phyloP scores from a whole-genome alignment of 2,113 vertebrate species.

The Monarcha castaneiventris region DNA sequence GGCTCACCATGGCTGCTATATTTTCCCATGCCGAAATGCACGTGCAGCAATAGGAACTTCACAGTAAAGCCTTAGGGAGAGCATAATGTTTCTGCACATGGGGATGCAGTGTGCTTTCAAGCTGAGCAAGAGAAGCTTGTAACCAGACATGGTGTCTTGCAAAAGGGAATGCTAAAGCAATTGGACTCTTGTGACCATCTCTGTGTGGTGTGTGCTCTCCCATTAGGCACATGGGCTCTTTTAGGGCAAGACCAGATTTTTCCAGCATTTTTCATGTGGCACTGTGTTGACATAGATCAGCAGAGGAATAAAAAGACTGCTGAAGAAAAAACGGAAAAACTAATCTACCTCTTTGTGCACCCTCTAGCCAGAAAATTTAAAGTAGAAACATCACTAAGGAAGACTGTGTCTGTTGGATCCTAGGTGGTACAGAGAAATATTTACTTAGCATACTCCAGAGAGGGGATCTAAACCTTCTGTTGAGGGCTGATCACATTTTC shows the following conservation, averaged over 20 bases:
- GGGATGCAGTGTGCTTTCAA: not conserved
- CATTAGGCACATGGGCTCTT: not conserved
- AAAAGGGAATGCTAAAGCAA: not conserved
- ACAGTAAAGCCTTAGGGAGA: not conserved
- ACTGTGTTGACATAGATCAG: not conserved
- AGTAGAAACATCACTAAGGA: not conserved
- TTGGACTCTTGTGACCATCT: not conserved
- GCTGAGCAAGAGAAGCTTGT: not conserved
- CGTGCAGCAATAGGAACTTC: not conserved
- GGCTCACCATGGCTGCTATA: not conserved
- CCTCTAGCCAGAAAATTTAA: not conserved
- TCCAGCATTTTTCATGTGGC: not conserved
- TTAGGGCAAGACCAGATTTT: not conserved
- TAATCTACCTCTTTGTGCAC: not conserved
- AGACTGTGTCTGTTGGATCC: not conserved
- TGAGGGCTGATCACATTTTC: not conserved
- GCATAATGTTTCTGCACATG: fast-evolving
- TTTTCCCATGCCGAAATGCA: not conserved
- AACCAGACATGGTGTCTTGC: not conserved
- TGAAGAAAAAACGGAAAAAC: not conserved
- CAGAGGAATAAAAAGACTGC: not conserved
- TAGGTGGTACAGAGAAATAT: not conserved
- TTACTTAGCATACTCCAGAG: not conserved
- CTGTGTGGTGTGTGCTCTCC: not conserved
- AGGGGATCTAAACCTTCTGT: not conserved